phyloP scores from a whole-genome alignment of 1,140 invertebrate genomes.

The Yoshiicerus persimilis region DNA sequence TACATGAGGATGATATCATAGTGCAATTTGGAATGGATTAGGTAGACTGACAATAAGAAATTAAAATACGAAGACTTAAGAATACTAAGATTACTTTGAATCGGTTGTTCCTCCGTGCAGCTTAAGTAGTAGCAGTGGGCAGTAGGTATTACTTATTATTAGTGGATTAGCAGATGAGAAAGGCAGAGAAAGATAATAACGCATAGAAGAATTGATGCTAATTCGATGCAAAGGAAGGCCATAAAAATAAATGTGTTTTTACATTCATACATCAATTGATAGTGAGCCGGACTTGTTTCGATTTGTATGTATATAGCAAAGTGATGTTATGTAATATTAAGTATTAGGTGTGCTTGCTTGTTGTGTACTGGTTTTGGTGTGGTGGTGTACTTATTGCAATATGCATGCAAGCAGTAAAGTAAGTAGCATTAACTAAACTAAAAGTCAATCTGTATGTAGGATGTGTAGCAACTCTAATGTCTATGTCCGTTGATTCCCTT shows the following conservation, averaged over 20 bases:
- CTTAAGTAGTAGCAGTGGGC: too few relatives aligned
- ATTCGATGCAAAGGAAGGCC: conserved; percentile 12
- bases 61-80: neutral
- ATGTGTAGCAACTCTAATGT: neutral
- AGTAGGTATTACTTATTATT: neutral
- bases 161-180: neutral
- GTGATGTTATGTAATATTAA: neutral
- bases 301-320: neutral
- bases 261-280: neutral
- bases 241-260: conserved; percentile 22
- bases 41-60: neutral
- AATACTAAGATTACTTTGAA: neutral
- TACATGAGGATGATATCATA: neutral
- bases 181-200: neutral
- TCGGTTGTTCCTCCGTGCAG: neutral
- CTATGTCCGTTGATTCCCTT: neutral
- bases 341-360: neutral
- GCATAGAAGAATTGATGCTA: neutral
- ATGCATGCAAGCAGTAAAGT: neutral
- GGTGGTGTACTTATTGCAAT: neutral
- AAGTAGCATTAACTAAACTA: neutral
- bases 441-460: neutral
- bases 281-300: neutral
- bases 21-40: neutral
- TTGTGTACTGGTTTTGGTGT: neutral